Evolutionary conservation across 2,113 vertebrate species (phyloP).

Genomic region (Vidua macroura): DNA sequence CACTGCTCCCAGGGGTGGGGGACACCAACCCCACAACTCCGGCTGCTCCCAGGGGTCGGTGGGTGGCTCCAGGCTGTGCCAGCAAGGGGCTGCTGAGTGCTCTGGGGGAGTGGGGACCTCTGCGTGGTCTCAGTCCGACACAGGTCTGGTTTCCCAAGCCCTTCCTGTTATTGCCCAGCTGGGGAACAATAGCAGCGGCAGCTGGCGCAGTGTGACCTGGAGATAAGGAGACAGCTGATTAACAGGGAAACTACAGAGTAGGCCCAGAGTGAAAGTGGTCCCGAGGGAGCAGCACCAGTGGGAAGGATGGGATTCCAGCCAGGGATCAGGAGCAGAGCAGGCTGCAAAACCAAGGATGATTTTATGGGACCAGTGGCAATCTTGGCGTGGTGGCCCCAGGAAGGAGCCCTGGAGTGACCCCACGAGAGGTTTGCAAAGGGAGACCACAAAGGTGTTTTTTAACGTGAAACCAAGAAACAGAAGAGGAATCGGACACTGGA

Average conservation of each 20-base stretch:
- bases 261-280: neutral
- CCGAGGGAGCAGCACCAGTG: neutral
- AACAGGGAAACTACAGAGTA: neutral
- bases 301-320: neutral
- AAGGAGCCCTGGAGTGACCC: neutral
- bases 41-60: accelerated
- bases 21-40: neutral
- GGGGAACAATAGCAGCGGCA: neutral
- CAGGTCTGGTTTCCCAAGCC: neutral
- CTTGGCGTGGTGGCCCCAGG: accelerated
- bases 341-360: neutral
- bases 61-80: neutral
- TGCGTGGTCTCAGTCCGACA: neutral
- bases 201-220: neutral
- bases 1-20: accelerated
- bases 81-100: accelerated
- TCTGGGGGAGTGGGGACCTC: neutral
- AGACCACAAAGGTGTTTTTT: neutral
- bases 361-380: accelerated
- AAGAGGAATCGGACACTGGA: neutral
- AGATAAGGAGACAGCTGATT: constrained; percentile 40
- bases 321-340: accelerated
- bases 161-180: constrained; percentile 42
- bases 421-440: neutral
- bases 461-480: neutral